Base-by-base conservation (phyloP, 2,113 vertebrate genomes). In the Ceratotherium simum region DNA sequence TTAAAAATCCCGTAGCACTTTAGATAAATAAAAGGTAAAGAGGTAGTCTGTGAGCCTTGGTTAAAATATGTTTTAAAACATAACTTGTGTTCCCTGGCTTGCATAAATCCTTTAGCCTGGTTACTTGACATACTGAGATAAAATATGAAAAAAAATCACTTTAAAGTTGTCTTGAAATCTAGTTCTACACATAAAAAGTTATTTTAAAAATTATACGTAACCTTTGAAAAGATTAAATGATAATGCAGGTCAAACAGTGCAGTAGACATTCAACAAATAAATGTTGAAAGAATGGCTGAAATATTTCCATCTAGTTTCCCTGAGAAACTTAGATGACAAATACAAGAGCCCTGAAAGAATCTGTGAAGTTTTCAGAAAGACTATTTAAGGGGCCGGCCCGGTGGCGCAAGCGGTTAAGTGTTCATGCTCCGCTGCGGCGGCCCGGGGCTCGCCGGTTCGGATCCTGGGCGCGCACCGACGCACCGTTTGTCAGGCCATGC, bases 21-120 rank as follows among this genome's bases (percentile, higher is more conserved):
- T 70, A 96, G 79, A 97, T 97, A 98, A 97, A 97, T 96, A 95
- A 95, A 96, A 97, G 80, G 90, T 80, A 98, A 85, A 48, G 29
- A 96, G 85, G 94, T 94, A 95, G 80, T n/a, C 58, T 80, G 83
- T 67, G 64, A 97, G 56, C 39, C 31, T 93, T 91, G 82, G 92
- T 80, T 96, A 97, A 97, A 93, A 88, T 83, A 72, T 60, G 39
- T 92, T 96, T 97, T 94, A 96, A 97, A 96, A 96, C 93, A 81
- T 27, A 95, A 93, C 42, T 54, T 89, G 80, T 94, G 54, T 90
- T 90, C 65, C 21, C 73, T 90, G 78, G 54, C 75, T 90, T 97
- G 58, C 65, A 96, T 92, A 97, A 94, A 91, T 92, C 11, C 83
- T 93, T 88, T 82, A 96, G 51, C 46, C 48, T 94, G 33, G 69